These are phyloP conservation scores for Magallana nippona DNA, from an alignment of 2,888 invertebrate species.

Conservation along the genomic window DNA sequence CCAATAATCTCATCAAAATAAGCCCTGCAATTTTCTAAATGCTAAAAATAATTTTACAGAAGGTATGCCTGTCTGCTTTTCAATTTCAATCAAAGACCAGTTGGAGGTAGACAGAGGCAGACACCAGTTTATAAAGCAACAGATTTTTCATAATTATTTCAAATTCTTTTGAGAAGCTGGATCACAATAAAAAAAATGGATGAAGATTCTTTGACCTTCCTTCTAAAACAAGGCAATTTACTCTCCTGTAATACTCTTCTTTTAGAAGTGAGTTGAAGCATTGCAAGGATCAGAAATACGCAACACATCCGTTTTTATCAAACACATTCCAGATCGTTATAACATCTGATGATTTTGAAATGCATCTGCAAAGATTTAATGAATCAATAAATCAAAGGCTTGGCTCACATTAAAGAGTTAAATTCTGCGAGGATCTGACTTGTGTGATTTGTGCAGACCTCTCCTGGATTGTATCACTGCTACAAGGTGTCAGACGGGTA, in stretches of 20 bases:
- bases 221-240: slow-evolving; percentile 10
- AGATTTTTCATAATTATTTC: no score
- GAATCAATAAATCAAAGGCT: slow-evolving; percentile 29
- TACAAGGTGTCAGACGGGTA: neutral
- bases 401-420: slow-evolving; percentile 26
- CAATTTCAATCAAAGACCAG: no score
- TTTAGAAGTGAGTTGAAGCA: neutral
- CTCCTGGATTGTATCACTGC: slow-evolving; percentile 15
- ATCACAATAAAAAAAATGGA: neutral
- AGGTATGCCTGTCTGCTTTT: no score
- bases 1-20: no score
- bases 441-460: neutral
- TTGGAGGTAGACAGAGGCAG: no score
- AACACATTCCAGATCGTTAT: slow-evolving; percentile 11
- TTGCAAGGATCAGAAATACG: neutral
- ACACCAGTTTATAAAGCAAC: no score
- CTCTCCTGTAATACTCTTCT: neutral
- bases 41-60: no score
- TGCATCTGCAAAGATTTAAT: slow-evolving; percentile 22
- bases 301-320: neutral
- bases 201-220: neutral
- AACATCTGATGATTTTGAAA: slow-evolving; percentile 31
- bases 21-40: no score
- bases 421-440: neutral
- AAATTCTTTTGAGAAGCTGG: no score